A percentile compares a stretch with the other conserved stretches of the same genome.
Conservation (phyloP, 2,888 invertebrate species). For the Lutraria lutraria region DNA sequence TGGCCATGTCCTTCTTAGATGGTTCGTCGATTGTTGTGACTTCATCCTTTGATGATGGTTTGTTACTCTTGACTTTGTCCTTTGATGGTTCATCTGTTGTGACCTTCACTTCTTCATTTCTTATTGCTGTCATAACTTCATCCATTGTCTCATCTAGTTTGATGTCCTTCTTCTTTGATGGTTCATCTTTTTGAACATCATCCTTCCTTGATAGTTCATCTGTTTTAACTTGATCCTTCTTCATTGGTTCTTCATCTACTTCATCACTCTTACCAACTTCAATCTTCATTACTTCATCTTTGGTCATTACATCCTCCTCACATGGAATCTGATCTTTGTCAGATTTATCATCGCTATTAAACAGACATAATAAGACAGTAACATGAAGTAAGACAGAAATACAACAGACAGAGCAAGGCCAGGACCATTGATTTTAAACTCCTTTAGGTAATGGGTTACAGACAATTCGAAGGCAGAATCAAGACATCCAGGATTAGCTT, state of each 20-base stretch:
- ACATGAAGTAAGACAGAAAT: too few relatives aligned
- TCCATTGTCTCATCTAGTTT: not conserved
- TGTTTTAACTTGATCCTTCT: not conserved
- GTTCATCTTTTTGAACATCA: not conserved
- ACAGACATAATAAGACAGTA: too few relatives aligned
- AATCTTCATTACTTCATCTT: not conserved
- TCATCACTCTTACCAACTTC: too few relatives aligned
- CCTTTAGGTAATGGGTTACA: too few relatives aligned
- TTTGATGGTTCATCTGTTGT: not conserved
- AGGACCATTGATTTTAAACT: too few relatives aligned
- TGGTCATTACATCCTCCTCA: not conserved
- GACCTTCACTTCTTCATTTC: not conserved
- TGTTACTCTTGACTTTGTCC: not conserved
- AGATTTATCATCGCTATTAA: not conserved
- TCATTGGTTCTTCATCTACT: not conserved
- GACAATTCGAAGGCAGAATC: too few relatives aligned
- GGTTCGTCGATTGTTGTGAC: not conserved
- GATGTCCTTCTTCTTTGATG: not conserved
- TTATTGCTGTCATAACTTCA: not conserved
- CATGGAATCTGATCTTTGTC: not conserved
- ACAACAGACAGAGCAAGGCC: too few relatives aligned
- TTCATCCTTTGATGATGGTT: not conserved
- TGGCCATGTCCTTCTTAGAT: not conserved
- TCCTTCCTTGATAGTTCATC: not conserved
- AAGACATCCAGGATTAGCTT: too few relatives aligned